A percentile compares a stretch with the other conserved stretches of the same genome.
These are phyloP conservation scores for Acanthiza pusilla DNA, from an alignment of 2,797 vertebrate species.

Conservation along the genomic window DNA sequence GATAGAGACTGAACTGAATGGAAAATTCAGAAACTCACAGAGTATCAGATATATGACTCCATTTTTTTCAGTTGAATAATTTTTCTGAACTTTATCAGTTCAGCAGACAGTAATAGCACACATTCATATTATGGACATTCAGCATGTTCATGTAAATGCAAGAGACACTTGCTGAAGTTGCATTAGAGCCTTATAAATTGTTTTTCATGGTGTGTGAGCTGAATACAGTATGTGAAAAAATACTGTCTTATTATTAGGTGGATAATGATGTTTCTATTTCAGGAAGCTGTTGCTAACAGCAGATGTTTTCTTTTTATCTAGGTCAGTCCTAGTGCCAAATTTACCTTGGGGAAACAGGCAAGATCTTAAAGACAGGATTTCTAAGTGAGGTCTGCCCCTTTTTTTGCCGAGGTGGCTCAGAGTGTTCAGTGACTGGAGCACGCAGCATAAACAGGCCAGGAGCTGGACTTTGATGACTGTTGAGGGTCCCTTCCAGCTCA, in stretches of 20 bases:
- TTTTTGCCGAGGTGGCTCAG: not conserved
- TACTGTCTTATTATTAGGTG: not conserved
- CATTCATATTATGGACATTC: not conserved
- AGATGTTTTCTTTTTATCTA: constrained; percentile 2
- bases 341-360: not conserved
- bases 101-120: not conserved
- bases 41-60: not conserved
- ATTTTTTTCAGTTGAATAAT: not conserved
- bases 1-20: not conserved
- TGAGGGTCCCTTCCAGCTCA: not conserved
- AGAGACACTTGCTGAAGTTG: not conserved
- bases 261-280: not conserved
- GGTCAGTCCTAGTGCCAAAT: not conserved
- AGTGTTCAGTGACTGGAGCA: not conserved
- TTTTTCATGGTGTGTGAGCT: not conserved
- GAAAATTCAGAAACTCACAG: not conserved
- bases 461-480: not conserved
- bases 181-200: not conserved
- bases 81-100: constrained; percentile 29
- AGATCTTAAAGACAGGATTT: not conserved
- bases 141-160: not conserved
- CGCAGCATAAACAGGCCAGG: not conserved
- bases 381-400: not conserved
- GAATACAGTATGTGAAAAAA: not conserved
- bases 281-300: constrained; percentile 1